These are phyloP conservation scores for Morbakka virulenta DNA, from an alignment of 30 jellyfish, hydroid and myxozoan genomes.

Conservation along the genomic window DNA sequence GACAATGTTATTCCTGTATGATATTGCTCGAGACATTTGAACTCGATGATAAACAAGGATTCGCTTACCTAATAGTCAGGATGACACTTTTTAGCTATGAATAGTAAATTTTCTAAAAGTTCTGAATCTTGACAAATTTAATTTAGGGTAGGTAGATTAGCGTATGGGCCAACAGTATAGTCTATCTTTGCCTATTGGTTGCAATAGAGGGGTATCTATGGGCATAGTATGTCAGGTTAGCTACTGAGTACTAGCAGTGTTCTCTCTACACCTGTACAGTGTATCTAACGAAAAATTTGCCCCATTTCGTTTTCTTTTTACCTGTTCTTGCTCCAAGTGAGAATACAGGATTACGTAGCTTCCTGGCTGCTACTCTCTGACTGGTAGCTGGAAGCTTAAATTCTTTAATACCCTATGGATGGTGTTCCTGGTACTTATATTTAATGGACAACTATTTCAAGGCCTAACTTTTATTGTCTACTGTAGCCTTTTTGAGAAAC, in stretches of 20 bases:
- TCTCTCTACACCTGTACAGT: too few species aligned
- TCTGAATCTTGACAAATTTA: neutral
- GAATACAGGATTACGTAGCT: neutral
- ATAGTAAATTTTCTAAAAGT: neutral
- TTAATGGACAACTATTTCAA: neutral
- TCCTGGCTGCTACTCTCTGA: neutral
- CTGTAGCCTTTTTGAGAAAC: neutral
- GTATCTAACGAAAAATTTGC: neutral
- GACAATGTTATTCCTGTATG: too few species aligned
- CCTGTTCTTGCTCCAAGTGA: neutral
- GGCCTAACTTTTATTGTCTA: neutral
- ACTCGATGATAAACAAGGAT: too few species aligned
- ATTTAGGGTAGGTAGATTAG: neutral
- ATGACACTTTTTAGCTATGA: too few species aligned
- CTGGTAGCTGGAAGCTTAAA: neutral
- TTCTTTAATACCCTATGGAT: neutral
- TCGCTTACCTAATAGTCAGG: too few species aligned
- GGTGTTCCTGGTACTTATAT: neutral
- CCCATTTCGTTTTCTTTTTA: neutral
- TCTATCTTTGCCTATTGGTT: neutral
- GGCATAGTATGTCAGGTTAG: too few species aligned
- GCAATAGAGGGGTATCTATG: too few species aligned
- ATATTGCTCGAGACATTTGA: too few species aligned
- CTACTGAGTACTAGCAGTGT: too few species aligned
- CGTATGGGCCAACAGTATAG: neutral